These are phyloP conservation scores for Lasioglossum zephyrum DNA, from an alignment of 2,888 invertebrate species.

Conservation along the genomic window DNA sequence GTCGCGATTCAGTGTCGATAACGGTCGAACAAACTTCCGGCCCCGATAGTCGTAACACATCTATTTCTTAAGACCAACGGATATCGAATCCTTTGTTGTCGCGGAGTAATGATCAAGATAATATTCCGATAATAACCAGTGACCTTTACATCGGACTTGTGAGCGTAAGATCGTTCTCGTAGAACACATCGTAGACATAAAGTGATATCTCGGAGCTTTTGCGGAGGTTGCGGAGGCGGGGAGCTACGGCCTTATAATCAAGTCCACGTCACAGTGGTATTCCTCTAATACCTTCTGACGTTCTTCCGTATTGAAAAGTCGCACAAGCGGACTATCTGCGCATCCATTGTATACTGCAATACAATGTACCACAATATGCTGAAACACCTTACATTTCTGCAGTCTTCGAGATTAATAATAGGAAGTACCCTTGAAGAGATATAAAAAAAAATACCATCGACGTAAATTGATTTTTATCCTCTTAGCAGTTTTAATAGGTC, in stretches of 20 bases:
- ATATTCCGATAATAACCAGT: slow-evolving; percentile 45
- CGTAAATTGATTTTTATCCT: not conserved
- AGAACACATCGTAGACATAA: slow-evolving; percentile 44
- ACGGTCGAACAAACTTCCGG: slow-evolving; percentile 22
- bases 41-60: slow-evolving; percentile 4
- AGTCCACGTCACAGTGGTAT: slow-evolving; percentile 70
- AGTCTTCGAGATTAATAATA: not conserved
- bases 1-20: slow-evolving; percentile 32
- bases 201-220: slow-evolving; percentile 17
- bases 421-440: not conserved
- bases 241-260: slow-evolving; percentile 68
- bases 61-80: slow-evolving; percentile 33
- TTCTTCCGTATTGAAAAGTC: slow-evolving; percentile 55
- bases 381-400: slow-evolving; percentile 13
- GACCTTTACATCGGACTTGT: slow-evolving; percentile 24
- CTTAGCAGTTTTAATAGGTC: not conserved
- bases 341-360: slow-evolving; percentile 55
- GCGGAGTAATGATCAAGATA: slow-evolving; percentile 60
- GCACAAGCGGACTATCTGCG: slow-evolving; percentile 63
- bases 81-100: slow-evolving; percentile 61
- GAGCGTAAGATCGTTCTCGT: slow-evolving; percentile 42
- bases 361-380: slow-evolving; percentile 53
- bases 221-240: slow-evolving; percentile 1
- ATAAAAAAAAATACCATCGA: not conserved
- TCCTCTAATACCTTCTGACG: slow-evolving; percentile 62